phyloP scores from a whole-genome alignment of 2,797 vertebrate species.

The Cynopterus sphinx region DNA sequence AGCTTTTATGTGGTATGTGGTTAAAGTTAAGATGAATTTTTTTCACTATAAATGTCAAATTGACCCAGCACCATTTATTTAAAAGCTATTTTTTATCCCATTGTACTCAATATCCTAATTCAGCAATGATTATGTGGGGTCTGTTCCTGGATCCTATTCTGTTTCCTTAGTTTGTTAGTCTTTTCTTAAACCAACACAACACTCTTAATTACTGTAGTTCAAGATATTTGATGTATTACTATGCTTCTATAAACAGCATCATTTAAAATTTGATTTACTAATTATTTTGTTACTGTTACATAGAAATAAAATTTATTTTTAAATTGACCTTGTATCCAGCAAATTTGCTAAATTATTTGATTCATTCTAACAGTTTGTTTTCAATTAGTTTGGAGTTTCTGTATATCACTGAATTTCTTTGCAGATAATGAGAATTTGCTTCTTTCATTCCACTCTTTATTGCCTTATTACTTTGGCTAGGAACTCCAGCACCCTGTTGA shows the following conservation, averaged over 20 bases:
- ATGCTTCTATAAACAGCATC: background rate
- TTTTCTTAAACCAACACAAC: background rate
- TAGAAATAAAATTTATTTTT: background rate
- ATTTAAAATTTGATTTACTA: background rate
- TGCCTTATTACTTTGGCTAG: background rate
- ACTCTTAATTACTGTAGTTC: background rate
- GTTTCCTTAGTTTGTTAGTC: background rate
- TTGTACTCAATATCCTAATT: background rate
- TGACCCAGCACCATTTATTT: background rate
- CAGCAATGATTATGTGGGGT: background rate
- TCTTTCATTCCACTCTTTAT: background rate
- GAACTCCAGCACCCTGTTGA: background rate
- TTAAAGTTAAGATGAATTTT: background rate
- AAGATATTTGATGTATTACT: background rate
- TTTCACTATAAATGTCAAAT: background rate
- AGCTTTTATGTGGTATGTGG: background rate
- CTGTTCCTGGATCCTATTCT: background rate
- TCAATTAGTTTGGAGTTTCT: background rate
- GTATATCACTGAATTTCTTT: background rate
- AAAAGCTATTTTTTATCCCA: background rate
- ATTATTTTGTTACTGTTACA: background rate
- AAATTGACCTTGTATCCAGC: background rate
- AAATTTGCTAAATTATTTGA: background rate
- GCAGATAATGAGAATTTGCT: background rate
- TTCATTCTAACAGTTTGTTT: background rate